Percentiles rank a stretch among this genome's conserved stretches.
phyloP scores from a whole-genome alignment of 2,113 vertebrate species.

The Petrocephalus microphthalmus region DNA sequence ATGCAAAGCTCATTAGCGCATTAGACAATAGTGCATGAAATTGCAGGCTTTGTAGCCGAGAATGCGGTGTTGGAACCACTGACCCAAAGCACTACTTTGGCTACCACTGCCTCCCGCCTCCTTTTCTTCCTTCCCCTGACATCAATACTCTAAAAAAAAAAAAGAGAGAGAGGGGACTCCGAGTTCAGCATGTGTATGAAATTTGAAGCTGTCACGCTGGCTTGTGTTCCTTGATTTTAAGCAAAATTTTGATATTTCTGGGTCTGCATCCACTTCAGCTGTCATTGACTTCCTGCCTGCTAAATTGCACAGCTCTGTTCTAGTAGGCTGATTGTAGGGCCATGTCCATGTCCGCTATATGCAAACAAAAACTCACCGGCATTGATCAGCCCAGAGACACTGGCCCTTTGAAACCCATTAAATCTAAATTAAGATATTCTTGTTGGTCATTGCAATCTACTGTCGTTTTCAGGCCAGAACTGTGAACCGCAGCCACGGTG shows the following conservation, averaged over 20 bases:
- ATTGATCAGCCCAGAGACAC: no score
- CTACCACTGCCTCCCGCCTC: neutral
- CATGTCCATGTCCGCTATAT: no score
- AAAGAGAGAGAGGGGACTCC: neutral
- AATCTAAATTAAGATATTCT: no score
- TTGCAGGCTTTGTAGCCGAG: neutral
- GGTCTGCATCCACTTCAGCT: neutral
- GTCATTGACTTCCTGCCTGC: neutral
- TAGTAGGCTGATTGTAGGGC: no score
- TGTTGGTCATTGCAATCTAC: no score
- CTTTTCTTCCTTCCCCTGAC: neutral
- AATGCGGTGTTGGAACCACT: neutral
- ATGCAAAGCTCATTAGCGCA: neutral
- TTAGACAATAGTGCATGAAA: slow-evolving; percentile 13
- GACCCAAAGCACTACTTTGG: neutral
- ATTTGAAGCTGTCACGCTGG: neutral
- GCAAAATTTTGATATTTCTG: neutral
- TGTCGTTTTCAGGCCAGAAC: no score
- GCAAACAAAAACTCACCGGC: no score
- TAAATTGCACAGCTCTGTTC: neutral
- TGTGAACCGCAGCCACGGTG: no score
- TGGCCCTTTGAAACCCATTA: no score
- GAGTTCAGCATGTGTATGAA: neutral
- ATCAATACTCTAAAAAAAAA: neutral
- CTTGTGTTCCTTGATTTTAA: neutral